Conservation (phyloP, 37 sponge, comb jelly and placozoan species). For the Oscarella lobularis region DNA sequence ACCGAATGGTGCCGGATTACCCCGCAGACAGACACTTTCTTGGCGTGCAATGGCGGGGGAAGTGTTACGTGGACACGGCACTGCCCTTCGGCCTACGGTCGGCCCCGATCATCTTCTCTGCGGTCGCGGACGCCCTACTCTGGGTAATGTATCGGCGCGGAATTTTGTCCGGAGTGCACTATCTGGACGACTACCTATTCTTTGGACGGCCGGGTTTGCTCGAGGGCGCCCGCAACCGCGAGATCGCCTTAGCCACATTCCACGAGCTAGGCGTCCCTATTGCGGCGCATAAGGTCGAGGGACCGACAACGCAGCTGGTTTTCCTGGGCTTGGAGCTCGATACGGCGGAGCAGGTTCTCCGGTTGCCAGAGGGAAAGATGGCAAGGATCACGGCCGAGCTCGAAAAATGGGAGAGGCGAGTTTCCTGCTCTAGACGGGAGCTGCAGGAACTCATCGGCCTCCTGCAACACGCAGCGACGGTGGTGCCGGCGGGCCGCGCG, state of each 20-base stretch:
- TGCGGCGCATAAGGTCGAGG: constrained; percentile 7
- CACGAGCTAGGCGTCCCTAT: neutral
- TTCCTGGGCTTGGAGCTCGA: constrained; percentile 15
- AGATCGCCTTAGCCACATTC: neutral
- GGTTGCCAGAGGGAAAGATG: constrained; percentile 11
- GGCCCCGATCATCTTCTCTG: too few relatives aligned
- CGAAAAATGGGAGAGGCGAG: neutral
- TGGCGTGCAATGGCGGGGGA: too few relatives aligned
- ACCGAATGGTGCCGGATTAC: too few relatives aligned
- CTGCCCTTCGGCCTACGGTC: too few relatives aligned
- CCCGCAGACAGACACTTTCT: too few relatives aligned
- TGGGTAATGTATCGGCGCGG: too few relatives aligned
- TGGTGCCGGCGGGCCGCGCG: constrained; percentile 11
- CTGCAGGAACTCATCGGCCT: constrained; percentile 12
- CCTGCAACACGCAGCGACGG: constrained; percentile 8
- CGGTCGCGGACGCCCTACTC: too few relatives aligned
- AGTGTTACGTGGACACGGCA: too few relatives aligned
- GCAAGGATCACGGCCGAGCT: neutral
- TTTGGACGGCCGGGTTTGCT: too few relatives aligned
- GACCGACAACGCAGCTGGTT: constrained; percentile 7
- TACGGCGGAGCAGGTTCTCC: neutral
- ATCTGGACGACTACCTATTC: too few relatives aligned
- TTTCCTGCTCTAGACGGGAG: constrained; percentile 10
- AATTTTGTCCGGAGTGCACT: too few relatives aligned
- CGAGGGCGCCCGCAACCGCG: too few relatives aligned